These are phyloP conservation scores for Pterobdella sp. DNA, from an alignment of 2,888 invertebrate genomes.

Conservation along the genomic window DNA sequence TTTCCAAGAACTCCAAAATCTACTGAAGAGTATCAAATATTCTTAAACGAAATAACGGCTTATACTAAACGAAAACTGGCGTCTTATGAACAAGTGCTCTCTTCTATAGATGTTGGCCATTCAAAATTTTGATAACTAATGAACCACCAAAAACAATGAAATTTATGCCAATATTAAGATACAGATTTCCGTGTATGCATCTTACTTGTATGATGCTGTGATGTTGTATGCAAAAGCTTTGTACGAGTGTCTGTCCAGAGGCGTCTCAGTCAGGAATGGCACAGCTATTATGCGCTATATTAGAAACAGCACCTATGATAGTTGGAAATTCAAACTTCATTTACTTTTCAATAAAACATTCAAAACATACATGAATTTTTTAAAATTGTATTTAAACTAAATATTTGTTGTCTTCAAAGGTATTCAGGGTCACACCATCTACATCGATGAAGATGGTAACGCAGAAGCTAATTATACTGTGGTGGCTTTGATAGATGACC, in stretches of 20 bases:
- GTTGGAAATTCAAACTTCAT: slow-evolving; percentile 59
- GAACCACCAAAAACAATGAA: no score
- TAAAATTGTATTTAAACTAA: background rate
- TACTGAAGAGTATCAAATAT: slow-evolving; percentile 59
- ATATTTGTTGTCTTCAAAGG: slow-evolving; percentile 38
- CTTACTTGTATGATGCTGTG: slow-evolving; percentile 59
- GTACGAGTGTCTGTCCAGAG: slow-evolving; percentile 63
- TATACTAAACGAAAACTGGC: slow-evolving; percentile 57
- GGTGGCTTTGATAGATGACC: slow-evolving; percentile 58
- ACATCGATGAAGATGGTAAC: slow-evolving; percentile 48
- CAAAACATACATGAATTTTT: background rate
- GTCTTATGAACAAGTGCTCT: background rate
- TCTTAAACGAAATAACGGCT: slow-evolving; percentile 68
- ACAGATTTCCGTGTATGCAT: slow-evolving; percentile 46
- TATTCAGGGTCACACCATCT: slow-evolving; percentile 45
- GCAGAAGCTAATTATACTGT: slow-evolving; percentile 49
- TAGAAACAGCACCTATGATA: slow-evolving; percentile 68
- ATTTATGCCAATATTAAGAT: slow-evolving; percentile 3
- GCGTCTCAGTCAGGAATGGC: slow-evolving; percentile 62
- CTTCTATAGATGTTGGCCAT: background rate
- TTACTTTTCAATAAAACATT: background rate
- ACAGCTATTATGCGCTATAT: slow-evolving; percentile 56
- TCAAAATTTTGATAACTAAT: no score
- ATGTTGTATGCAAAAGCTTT: slow-evolving; percentile 75
- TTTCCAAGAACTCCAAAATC: slow-evolving; percentile 62